Conservation (phyloP, 2,797 vertebrate species). For the Petrocephalus sullivani region DNA sequence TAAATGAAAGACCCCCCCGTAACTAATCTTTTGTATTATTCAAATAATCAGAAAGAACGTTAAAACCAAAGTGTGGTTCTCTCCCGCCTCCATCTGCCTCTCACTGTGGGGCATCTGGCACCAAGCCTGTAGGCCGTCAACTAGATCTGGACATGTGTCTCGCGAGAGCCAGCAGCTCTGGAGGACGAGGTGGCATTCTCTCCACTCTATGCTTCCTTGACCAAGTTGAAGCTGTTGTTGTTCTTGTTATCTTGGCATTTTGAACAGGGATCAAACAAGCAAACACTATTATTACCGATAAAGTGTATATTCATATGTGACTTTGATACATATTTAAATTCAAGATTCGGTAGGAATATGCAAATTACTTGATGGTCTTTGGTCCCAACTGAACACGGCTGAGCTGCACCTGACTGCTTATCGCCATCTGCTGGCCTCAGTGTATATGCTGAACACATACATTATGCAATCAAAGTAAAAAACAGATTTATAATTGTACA, state of each 20-base stretch:
- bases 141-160: not conserved
- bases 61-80: not conserved
- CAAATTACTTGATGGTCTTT: not conserved
- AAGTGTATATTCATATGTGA: not conserved
- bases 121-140: not conserved
- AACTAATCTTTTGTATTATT: not conserved
- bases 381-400: not conserved
- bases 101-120: constrained; percentile 1
- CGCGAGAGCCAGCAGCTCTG: not conserved
- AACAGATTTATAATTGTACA: not conserved
- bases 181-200: not conserved
- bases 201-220: not conserved
- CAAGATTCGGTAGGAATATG: not conserved
- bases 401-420: not conserved
- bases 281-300: not conserved
- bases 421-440: not conserved
- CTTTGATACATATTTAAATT: not conserved
- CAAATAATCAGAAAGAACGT: not conserved
- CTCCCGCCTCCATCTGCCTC: not conserved
- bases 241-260: not conserved
- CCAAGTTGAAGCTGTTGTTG: not conserved
- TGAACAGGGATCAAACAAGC: not conserved
- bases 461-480: too few species aligned
- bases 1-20: not conserved
- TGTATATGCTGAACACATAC: not conserved